These are phyloP conservation scores for Spheniscus mendiculus DNA, from an alignment of 2,113 vertebrate genomes.

Conservation along the genomic window DNA sequence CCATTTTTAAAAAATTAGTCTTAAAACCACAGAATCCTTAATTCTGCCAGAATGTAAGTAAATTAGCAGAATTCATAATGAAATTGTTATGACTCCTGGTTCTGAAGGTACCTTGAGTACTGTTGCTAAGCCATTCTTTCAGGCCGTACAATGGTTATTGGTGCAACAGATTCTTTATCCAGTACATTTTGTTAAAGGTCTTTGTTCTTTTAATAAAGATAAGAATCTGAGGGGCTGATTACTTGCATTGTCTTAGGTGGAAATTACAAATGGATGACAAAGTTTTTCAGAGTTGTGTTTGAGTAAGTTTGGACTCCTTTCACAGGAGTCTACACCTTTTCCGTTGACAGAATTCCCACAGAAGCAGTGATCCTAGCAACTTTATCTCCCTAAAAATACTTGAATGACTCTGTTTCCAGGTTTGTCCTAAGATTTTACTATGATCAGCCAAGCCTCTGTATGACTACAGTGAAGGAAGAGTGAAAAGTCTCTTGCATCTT, in stretches of 20 bases:
- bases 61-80: not conserved
- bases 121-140: not conserved
- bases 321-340: not conserved
- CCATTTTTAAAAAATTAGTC: not conserved
- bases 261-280: not conserved
- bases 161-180: not conserved
- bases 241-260: not conserved
- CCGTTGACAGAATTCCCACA: slow-evolving; percentile 10
- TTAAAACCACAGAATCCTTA: not conserved
- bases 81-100: not conserved
- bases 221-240: not conserved
- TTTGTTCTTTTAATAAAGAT: not conserved
- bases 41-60: not conserved
- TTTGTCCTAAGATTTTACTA: not conserved
- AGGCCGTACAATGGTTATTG: not conserved
- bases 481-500: not conserved
- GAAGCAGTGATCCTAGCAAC: not conserved
- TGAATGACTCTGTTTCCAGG: not conserved
- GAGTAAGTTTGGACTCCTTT: not conserved
- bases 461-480: not conserved
- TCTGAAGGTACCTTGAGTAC: not conserved
- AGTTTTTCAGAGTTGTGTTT: not conserved
- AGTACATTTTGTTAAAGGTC: not conserved
- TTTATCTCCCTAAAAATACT: not conserved
- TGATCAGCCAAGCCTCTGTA: not conserved